A percentile compares a stretch with the other conserved stretches of the same genome.
Conservation (phyloP, 2,888 invertebrate genomes). For the Polyploca ridens region DNA sequence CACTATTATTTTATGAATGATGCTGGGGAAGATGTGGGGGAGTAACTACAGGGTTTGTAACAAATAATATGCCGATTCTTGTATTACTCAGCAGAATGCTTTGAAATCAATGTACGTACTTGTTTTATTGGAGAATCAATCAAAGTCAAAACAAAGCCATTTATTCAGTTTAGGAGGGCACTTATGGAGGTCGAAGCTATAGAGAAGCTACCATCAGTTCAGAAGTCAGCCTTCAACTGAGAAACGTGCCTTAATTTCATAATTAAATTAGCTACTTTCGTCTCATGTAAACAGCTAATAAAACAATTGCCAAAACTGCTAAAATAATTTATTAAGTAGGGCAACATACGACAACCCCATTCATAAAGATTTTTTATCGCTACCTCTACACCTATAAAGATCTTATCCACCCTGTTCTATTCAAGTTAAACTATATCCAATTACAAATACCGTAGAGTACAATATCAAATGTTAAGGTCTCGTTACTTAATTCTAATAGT, state of each 20-base stretch:
- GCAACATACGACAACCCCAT: slow-evolving; percentile 72
- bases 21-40: slow-evolving; percentile 62
- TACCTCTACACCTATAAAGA: slow-evolving; percentile 27
- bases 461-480: slow-evolving; percentile 22
- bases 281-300: slow-evolving; percentile 45
- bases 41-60: slow-evolving; percentile 59
- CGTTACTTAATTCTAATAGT: slow-evolving; percentile 31
- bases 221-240: too few relatives aligned
- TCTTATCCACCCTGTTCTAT: slow-evolving; percentile 14
- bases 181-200: too few relatives aligned
- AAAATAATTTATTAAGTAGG: slow-evolving; percentile 73
- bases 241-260: too few relatives aligned
- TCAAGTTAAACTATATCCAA: slow-evolving; percentile 30
- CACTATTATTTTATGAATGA: slow-evolving; percentile 82
- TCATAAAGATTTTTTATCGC: slow-evolving; percentile 69
- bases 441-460: slow-evolving; percentile 14
- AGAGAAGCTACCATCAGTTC: too few relatives aligned
- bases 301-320: slow-evolving; percentile 70
- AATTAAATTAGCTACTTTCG: too few relatives aligned
- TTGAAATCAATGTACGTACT: not conserved
- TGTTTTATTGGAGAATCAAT: not conserved
- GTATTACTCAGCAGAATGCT: slow-evolving; percentile 10
- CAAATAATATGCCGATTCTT: slow-evolving; percentile 17
- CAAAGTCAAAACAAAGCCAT: too few relatives aligned
- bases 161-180: too few relatives aligned